Evolutionary conservation across 35 echinoderm and acorn worm genomes (phyloP).

Genomic region (Nesometra sesokonis): DNA sequence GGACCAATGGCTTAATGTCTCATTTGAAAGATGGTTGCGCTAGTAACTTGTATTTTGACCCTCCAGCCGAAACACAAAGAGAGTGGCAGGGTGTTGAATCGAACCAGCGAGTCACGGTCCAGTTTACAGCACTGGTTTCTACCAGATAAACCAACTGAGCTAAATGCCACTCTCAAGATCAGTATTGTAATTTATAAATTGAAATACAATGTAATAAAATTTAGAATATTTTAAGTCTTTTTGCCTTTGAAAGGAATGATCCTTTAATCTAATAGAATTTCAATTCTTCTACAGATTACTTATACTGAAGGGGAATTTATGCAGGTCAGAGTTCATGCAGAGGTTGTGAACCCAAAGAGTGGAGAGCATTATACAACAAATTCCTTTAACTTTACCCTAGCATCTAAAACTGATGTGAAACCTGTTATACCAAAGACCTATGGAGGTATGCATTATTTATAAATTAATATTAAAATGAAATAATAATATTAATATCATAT

Average conservation of each 20-base stretch:
- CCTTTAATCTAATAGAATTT: too few species aligned
- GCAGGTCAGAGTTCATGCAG: slow-evolving; percentile 79
- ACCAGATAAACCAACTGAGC: too few species aligned
- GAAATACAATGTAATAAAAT: not conserved
- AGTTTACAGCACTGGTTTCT: too few species aligned
- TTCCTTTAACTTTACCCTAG: slow-evolving; percentile 85
- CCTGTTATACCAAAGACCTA: slow-evolving; percentile 81
- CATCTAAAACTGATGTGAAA: slow-evolving; percentile 27
- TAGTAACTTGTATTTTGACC: too few species aligned
- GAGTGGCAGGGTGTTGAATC: too few species aligned
- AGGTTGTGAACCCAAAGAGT: slow-evolving; percentile 68
- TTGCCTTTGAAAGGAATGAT: too few species aligned
- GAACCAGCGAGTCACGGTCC: too few species aligned
- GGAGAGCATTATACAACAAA: slow-evolving; percentile 64
- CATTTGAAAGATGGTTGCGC: too few species aligned
- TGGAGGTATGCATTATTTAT: slow-evolving; percentile 46
- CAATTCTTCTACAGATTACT: slow-evolving; percentile 39
- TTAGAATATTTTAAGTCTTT: too few species aligned
- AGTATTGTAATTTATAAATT: not conserved
- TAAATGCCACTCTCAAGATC: too few species aligned
- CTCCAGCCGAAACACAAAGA: too few species aligned
- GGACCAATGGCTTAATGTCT: too few species aligned
- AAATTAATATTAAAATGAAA: not conserved
- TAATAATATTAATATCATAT: not conserved
- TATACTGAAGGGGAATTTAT: slow-evolving; percentile 75